Evolutionary conservation across 2,113 vertebrate species (phyloP).

Genomic region (Cranoglanis bouderius): DNA sequence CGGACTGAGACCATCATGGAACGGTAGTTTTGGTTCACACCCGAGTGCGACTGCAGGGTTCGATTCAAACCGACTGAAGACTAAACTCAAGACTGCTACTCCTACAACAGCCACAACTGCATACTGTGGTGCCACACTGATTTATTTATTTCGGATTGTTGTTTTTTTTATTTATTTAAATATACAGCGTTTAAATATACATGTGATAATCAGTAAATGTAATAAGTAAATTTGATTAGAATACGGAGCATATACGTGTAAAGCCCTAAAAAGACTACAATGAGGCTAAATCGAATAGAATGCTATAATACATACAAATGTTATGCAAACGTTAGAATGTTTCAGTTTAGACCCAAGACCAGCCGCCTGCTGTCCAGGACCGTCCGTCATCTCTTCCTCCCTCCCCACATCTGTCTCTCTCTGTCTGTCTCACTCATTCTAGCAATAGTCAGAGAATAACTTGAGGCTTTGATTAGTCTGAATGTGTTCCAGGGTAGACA

Average conservation of each 20-base stretch:
- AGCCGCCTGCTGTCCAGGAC: neutral
- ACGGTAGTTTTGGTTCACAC: neutral
- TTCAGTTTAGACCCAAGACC: neutral
- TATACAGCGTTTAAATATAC: neutral
- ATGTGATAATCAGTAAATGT: neutral
- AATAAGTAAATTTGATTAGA: neutral
- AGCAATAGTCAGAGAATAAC: conserved; percentile 14
- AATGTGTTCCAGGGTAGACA: conserved; percentile 27
- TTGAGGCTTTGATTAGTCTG: conserved; percentile 39
- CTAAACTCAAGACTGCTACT: neutral
- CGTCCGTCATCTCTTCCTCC: neutral
- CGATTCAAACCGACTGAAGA: neutral
- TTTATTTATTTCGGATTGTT: neutral
- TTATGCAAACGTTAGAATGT: neutral
- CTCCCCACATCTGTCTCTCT: neutral
- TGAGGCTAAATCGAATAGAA: neutral
- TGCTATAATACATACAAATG: neutral
- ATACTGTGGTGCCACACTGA: neutral
- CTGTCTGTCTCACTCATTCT: neutral
- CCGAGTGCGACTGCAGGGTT: no score
- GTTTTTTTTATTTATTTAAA: neutral
- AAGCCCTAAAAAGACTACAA: neutral
- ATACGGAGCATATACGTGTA: neutral
- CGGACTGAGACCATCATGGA: neutral
- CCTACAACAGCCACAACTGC: neutral